Evolutionary conservation across 2,797 vertebrate genomes (phyloP).

Genomic region (Valencia hispanica): DNA sequence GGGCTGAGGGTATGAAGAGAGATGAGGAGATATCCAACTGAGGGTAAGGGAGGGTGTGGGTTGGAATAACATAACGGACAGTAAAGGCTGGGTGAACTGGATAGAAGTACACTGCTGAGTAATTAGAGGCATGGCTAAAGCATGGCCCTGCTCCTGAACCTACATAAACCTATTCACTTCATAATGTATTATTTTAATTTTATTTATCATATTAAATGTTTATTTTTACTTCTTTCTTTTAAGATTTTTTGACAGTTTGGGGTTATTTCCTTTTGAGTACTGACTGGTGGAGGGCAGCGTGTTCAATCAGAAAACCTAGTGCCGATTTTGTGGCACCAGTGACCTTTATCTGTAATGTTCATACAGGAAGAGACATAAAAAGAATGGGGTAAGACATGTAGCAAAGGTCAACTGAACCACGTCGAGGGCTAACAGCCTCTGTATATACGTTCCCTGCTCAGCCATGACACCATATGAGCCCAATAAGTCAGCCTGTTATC

Average conservation of each 20-base stretch:
- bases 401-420: neutral
- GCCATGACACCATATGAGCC: neutral
- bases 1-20: neutral
- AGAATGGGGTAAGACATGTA: neutral
- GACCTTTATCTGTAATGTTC: neutral
- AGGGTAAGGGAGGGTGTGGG: neutral
- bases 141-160: too few species aligned
- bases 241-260: neutral
- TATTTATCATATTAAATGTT: neutral
- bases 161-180: neutral
- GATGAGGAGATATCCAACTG: neutral
- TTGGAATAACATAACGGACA: neutral
- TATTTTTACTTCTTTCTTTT: too few species aligned
- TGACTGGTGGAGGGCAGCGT: neutral
- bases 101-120: too few species aligned
- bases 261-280: neutral
- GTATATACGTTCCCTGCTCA: neutral
- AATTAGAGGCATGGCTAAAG: too few species aligned
- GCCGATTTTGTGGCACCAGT: neutral
- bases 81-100: too few species aligned
- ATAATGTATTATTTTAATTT: neutral
- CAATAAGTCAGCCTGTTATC: neutral
- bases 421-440: neutral
- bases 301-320: neutral
- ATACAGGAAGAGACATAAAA: neutral